Percentiles rank a stretch among this genome's conserved stretches.
Evolutionary conservation across 2,888 invertebrate species (phyloP).

Genomic region (Eretmocerus hayati): DNA sequence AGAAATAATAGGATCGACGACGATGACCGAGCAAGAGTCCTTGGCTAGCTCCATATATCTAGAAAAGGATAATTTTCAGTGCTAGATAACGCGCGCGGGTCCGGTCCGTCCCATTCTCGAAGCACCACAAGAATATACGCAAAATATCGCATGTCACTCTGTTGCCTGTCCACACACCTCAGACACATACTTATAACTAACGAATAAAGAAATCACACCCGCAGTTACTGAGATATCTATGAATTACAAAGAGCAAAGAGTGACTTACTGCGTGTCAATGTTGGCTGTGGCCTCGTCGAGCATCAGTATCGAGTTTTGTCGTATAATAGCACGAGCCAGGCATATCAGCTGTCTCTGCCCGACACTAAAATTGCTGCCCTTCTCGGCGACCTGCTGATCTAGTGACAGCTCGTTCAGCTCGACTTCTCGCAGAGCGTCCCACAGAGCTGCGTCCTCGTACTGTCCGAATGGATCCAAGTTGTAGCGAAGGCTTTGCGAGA

Average conservation of each 20-base stretch:
- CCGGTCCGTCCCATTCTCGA: no score
- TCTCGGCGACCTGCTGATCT: slow-evolving; percentile 52
- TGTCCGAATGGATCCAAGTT: slow-evolving; percentile 66
- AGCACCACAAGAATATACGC: no score
- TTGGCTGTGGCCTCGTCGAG: slow-evolving; percentile 67
- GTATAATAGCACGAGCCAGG: slow-evolving; percentile 59
- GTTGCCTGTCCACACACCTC: no score
- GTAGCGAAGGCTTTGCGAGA: slow-evolving; percentile 61
- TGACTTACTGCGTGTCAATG: slow-evolving; percentile 55
- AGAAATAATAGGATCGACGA: no score
- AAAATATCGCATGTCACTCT: not conserved
- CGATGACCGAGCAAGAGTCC: no score
- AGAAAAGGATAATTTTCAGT: no score
- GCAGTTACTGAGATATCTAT: no score
- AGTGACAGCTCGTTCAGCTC: slow-evolving; percentile 51
- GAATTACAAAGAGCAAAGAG: no score
- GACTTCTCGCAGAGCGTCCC: slow-evolving; percentile 57
- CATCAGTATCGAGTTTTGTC: slow-evolving; percentile 57
- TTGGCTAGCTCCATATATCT: no score
- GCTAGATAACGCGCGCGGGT: no score
- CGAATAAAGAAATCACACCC: no score
- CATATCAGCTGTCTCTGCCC: slow-evolving; percentile 64
- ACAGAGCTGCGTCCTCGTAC: slow-evolving; percentile 58
- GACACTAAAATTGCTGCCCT: slow-evolving; percentile 58
- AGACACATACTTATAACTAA: no score